These are phyloP conservation scores for Vipera ursinii DNA, from an alignment of 2,797 vertebrate species.

Conservation along the genomic window DNA sequence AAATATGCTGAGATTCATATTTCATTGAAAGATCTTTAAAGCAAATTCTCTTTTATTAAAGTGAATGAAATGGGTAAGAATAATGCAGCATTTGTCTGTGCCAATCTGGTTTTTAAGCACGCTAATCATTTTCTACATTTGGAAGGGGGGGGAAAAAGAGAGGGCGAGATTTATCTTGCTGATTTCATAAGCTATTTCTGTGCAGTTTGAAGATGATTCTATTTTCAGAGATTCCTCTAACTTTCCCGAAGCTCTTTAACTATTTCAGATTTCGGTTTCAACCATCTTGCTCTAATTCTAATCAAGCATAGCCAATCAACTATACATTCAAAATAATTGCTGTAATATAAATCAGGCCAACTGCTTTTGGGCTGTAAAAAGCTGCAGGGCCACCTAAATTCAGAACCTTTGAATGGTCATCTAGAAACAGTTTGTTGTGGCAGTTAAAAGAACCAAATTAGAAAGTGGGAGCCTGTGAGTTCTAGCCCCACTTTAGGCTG, in stretches of 20 bases:
- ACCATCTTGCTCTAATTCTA: background rate
- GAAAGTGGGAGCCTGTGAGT: background rate
- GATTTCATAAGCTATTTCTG: background rate
- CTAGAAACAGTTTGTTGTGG: background rate
- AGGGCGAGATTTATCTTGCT: background rate
- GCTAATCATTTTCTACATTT: background rate
- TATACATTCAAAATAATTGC: background rate
- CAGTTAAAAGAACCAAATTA: background rate
- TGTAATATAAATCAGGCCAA: background rate
- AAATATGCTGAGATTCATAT: background rate
- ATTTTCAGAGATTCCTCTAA: background rate
- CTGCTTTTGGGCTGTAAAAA: background rate
- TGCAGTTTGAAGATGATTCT: background rate
- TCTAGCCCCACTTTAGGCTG: background rate
- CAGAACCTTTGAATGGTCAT: background rate
- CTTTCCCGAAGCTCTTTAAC: background rate
- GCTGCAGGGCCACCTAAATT: background rate
- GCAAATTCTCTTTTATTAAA: background rate
- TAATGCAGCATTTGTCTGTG: background rate
- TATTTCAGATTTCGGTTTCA: background rate
- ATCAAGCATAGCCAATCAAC: background rate
- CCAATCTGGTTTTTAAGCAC: background rate
- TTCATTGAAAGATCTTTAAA: background rate
- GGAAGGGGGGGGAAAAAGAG: background rate
- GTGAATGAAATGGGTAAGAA: background rate